phyloP scores from a whole-genome alignment of 2,888 invertebrate species.

The Agrilus biguttatus region DNA sequence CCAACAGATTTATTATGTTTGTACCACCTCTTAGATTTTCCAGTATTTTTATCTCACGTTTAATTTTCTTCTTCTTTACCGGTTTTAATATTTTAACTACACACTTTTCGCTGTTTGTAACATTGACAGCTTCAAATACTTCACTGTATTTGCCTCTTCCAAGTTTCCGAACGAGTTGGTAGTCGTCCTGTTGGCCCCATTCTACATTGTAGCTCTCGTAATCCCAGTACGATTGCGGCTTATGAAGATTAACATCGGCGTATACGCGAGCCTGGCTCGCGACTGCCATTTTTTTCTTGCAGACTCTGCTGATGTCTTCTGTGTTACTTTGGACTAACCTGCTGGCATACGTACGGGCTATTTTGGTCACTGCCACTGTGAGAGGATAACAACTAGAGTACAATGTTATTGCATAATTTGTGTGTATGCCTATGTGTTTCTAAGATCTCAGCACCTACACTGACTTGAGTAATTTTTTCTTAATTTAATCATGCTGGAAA shows the following conservation, averaged over 20 bases:
- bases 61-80: constrained; percentile 1
- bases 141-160: constrained; percentile 97
- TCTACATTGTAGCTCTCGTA: constrained; percentile 92
- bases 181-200: constrained; percentile 96
- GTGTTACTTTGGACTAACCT: too few relatives aligned
- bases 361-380: too few relatives aligned
- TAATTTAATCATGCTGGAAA: too few relatives aligned
- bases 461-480: too few relatives aligned
- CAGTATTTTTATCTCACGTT: constrained; percentile 1
- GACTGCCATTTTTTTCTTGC: constrained; percentile 50
- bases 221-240: constrained; percentile 95
- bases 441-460: too few relatives aligned
- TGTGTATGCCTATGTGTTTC: too few relatives aligned
- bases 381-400: too few relatives aligned
- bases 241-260: constrained; percentile 88
- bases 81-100: constrained; percentile 86
- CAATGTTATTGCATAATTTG: too few relatives aligned
- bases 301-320: too few relatives aligned
- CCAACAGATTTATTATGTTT: background rate
- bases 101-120: constrained; percentile 89
- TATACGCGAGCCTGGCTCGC: constrained; percentile 88
- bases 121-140: constrained; percentile 94
- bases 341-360: too few relatives aligned
- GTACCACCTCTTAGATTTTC: background rate
- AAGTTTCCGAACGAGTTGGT: constrained; percentile 87